phyloP scores from a whole-genome alignment of 1,140 invertebrate genomes.

The Drosophila nannoptera region DNA sequence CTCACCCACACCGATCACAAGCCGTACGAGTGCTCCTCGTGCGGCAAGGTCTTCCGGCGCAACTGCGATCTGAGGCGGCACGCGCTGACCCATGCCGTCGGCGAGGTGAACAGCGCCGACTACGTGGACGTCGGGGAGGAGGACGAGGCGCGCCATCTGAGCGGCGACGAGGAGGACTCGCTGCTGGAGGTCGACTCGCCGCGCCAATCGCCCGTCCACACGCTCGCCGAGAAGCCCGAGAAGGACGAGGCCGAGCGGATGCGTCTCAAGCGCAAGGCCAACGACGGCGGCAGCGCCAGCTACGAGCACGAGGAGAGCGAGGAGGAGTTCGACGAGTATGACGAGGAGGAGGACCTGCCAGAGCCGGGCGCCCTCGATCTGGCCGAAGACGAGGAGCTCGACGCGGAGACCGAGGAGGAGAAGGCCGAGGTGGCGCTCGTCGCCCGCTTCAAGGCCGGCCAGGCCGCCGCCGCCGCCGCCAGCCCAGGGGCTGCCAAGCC shows the following conservation, averaged over 20 bases:
- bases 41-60: slow-evolving; percentile 91
- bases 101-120: slow-evolving; percentile 86
- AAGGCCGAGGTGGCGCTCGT: slow-evolving; percentile 61
- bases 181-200: slow-evolving; percentile 82
- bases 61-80: slow-evolving; percentile 92
- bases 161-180: slow-evolving; percentile 82
- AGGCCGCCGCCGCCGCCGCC: slow-evolving; percentile 15
- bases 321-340: slow-evolving; percentile 71
- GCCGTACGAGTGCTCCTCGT: slow-evolving; percentile 94
- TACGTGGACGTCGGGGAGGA: slow-evolving; percentile 84
- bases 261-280: slow-evolving; percentile 64
- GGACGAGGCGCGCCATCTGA: slow-evolving; percentile 79
- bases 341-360: slow-evolving; percentile 73
- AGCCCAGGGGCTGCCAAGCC: slow-evolving; percentile 30
- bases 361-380: slow-evolving; percentile 40
- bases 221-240: slow-evolving; percentile 79
- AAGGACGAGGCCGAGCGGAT: slow-evolving; percentile 56
- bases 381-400: slow-evolving; percentile 61
- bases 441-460: slow-evolving; percentile 46
- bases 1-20: slow-evolving; percentile 97
- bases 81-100: slow-evolving; percentile 90
- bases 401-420: slow-evolving; percentile 56
- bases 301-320: slow-evolving; percentile 72
- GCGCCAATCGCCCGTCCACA: slow-evolving; percentile 81
- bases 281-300: slow-evolving; percentile 11